These are phyloP conservation scores for Camptogramma bilineatum DNA, from an alignment of 2,888 invertebrate species.

Conservation along the genomic window DNA sequence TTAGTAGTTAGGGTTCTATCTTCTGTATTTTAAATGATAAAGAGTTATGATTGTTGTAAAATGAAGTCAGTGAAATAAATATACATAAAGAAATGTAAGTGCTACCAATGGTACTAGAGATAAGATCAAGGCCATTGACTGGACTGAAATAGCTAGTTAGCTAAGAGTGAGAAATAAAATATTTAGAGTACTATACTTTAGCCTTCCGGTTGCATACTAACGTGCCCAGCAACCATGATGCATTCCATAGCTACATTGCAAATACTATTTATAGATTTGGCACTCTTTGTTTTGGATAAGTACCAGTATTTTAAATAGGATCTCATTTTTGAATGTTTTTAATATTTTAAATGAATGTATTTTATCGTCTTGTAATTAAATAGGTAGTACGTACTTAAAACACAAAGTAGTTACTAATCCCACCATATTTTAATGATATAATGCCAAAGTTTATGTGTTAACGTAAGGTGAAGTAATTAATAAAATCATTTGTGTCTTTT, in stretches of 20 bases:
- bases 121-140: not conserved
- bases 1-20: too few species aligned
- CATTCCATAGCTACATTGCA: constrained; percentile 18
- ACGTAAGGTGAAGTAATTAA: constrained; percentile 5
- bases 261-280: constrained; percentile 24
- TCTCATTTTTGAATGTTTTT: constrained; percentile 13
- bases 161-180: constrained; percentile 10
- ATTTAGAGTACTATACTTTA: constrained; percentile 9
- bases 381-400: not conserved
- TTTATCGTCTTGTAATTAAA: constrained; percentile 7
- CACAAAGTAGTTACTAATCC: constrained; percentile 7
- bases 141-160: constrained; percentile 5
- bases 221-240: constrained; percentile 12
- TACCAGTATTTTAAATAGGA: constrained; percentile 12
- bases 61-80: not conserved
- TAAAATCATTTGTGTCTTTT: constrained; percentile 10
- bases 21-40: too few species aligned
- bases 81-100: not conserved
- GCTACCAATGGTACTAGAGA: too few species aligned
- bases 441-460: constrained; percentile 16
- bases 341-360: not conserved
- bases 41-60: too few species aligned
- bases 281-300: constrained; percentile 11
- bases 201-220: constrained; percentile 10
- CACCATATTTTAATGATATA: not conserved